Evolutionary conservation across 2,888 invertebrate species (phyloP).

Genomic region (Adelphocoris suturalis): DNA sequence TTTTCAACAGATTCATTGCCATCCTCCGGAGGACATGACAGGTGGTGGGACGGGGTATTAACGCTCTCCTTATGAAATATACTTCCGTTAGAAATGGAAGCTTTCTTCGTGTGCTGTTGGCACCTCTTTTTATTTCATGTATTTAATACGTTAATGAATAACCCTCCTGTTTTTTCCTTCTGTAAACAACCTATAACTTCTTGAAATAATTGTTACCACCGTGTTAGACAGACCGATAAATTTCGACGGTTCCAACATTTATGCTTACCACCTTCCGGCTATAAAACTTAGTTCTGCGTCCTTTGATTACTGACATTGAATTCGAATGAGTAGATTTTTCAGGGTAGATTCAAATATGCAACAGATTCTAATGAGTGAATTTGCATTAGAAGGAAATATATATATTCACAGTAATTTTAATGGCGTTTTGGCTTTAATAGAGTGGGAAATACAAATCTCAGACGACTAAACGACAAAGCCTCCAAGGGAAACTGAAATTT

Average conservation of each 20-base stretch:
- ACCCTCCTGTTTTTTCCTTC: slow-evolving; percentile 9
- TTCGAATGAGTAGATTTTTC: not conserved
- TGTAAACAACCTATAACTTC: not conserved
- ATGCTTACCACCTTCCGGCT: not conserved
- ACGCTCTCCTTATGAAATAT: slow-evolving; percentile 33
- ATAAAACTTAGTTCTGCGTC: not conserved
- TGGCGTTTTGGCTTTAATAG: too few species aligned
- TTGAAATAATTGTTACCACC: not conserved
- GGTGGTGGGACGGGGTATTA: slow-evolving; percentile 48
- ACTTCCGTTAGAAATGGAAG: slow-evolving; percentile 30
- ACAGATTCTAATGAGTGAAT: not conserved
- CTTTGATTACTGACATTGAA: not conserved
- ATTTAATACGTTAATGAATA: slow-evolving; percentile 35
- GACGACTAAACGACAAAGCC: too few species aligned
- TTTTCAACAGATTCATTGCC: slow-evolving; percentile 46
- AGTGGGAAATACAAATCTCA: too few species aligned
- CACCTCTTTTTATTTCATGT: slow-evolving; percentile 28
- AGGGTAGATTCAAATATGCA: not conserved
- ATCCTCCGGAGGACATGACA: slow-evolving; percentile 13
- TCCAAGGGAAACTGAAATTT: too few species aligned
- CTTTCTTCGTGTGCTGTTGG: slow-evolving; percentile 20
- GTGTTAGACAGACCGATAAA: not conserved
- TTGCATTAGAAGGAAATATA: not conserved
- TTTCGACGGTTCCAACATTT: not conserved
- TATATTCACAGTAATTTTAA: not conserved